Evolutionary conservation across 2,113 vertebrate species (phyloP).

Genomic region (Hippocampus guttulatus): DNA sequence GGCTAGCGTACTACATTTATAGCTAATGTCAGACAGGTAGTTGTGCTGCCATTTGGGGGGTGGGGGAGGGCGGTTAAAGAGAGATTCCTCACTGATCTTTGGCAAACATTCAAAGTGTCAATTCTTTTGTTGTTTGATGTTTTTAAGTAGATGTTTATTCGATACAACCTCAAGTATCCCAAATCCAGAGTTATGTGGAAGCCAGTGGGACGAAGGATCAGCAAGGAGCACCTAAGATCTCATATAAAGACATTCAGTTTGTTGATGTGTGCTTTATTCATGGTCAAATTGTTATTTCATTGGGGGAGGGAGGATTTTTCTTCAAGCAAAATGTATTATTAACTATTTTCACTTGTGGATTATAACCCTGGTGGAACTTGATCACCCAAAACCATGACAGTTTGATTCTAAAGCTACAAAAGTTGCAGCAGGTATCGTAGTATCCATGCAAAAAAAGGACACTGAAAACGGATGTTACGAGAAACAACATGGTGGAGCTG

Average conservation of each 20-base stretch:
- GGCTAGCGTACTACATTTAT: slow-evolving; percentile 13
- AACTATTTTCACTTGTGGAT: background rate
- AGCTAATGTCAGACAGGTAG: slow-evolving; percentile 5
- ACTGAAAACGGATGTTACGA: background rate
- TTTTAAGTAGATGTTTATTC: background rate
- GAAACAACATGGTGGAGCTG: too few relatives aligned
- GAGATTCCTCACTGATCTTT: background rate
- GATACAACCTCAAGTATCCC: background rate
- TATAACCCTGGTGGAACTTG: background rate
- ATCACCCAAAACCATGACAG: background rate
- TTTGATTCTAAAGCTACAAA: background rate
- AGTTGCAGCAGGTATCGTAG: background rate
- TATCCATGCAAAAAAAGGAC: background rate
- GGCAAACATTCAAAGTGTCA: background rate
- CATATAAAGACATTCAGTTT: background rate
- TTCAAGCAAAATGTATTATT: background rate
- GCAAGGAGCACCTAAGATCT: background rate
- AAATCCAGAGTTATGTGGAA: background rate
- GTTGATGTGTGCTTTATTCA: background rate
- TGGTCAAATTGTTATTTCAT: background rate
- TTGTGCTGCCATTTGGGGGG: slow-evolving; percentile 20
- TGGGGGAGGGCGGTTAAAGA: background rate
- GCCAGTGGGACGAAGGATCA: background rate
- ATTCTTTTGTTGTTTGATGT: background rate
- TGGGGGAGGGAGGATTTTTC: background rate